Conservation (phyloP, 1,140 invertebrate species). For the Bursaphelenchus mucronatus region DNA sequence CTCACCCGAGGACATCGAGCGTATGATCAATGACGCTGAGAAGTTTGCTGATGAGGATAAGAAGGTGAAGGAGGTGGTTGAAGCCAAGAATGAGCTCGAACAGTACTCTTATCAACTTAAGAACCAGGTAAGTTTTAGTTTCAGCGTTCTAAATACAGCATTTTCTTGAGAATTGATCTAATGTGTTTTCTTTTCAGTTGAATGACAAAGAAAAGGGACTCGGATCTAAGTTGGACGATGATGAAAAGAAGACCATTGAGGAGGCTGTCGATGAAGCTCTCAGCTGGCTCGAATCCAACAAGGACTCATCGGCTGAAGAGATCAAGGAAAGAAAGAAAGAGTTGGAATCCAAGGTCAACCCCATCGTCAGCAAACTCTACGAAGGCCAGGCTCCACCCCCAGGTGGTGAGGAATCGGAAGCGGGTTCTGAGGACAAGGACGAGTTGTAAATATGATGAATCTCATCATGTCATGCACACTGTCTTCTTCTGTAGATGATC, state of each 20-base stretch:
- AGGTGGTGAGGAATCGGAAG: slow-evolving; percentile 58
- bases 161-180: not conserved
- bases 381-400: slow-evolving; percentile 73
- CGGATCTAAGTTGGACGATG: slow-evolving; percentile 80
- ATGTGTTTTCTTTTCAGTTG: slow-evolving; percentile 63
- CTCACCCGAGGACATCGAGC: slow-evolving; percentile 93
- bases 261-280: slow-evolving; percentile 89
- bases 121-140: slow-evolving; percentile 70
- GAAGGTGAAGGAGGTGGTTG: slow-evolving; percentile 91
- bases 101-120: slow-evolving; percentile 96
- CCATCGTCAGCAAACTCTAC: slow-evolving; percentile 90
- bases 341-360: slow-evolving; percentile 87
- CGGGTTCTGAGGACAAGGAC: slow-evolving; percentile 56
- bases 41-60: slow-evolving; percentile 98
- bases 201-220: slow-evolving; percentile 89
- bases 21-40: slow-evolving; percentile 97
- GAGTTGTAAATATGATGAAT: slow-evolving; percentile 45
- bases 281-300: slow-evolving; percentile 94
- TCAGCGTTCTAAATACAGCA: not conserved
- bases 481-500: too few relatives aligned
- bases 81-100: slow-evolving; percentile 85
- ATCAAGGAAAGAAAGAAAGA: slow-evolving; percentile 96
- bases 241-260: slow-evolving; percentile 92
- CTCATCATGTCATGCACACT: too few relatives aligned
- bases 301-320: slow-evolving; percentile 85